These are phyloP conservation scores for Sympetrum striolatum DNA, from an alignment of 2,888 invertebrate genomes.

Conservation along the genomic window DNA sequence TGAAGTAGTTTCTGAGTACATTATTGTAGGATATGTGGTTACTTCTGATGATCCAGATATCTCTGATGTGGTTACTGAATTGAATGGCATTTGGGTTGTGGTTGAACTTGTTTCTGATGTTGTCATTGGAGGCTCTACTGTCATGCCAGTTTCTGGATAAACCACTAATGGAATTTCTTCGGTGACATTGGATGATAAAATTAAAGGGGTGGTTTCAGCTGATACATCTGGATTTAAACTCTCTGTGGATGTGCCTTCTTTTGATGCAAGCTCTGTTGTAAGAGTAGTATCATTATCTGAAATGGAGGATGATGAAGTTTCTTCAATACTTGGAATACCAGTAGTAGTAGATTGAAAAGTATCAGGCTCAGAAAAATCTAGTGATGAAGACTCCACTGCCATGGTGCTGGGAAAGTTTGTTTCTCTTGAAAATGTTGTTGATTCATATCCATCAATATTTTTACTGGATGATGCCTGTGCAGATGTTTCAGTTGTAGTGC, in stretches of 20 bases:
- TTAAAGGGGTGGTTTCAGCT: background rate
- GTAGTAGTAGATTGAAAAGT: background rate
- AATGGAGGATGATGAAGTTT: background rate
- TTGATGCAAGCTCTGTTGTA: background rate
- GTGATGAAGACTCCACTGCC: background rate
- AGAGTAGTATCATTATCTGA: too few species aligned
- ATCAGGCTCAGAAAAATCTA: background rate
- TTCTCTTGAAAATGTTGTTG: background rate
- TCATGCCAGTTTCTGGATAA: background rate
- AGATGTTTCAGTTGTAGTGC: background rate
- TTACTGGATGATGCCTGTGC: background rate
- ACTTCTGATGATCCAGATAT: background rate
- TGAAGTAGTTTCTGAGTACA: background rate
- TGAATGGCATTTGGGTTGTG: slow-evolving; percentile 46
- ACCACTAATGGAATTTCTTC: background rate
- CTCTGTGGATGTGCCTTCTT: background rate
- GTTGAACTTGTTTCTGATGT: slow-evolving; percentile 47
- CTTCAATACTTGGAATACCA: background rate
- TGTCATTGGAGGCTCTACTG: slow-evolving; percentile 21
- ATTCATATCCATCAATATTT: background rate
- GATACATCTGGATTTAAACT: background rate
- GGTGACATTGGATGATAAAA: too few species aligned
- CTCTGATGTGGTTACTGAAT: background rate
- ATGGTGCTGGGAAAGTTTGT: background rate
- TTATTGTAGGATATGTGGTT: background rate